Evolutionary conservation across 1,140 invertebrate species (phyloP).

Genomic region (Leucophenga varia): DNA sequence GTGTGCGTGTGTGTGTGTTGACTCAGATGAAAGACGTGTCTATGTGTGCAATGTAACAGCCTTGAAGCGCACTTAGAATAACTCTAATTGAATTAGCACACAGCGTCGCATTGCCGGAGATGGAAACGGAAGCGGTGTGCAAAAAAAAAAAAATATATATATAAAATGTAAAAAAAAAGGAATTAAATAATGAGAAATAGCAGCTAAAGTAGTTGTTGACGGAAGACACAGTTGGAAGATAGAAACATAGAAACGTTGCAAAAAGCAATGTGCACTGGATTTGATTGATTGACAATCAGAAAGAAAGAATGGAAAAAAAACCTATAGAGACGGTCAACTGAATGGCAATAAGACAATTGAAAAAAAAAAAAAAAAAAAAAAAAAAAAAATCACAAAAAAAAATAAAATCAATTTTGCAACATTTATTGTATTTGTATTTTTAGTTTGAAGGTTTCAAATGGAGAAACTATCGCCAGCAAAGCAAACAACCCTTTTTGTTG

Average conservation of each 20-base stretch:
- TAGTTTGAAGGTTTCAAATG: neutral
- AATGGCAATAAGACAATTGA: no score
- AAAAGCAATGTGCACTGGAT: slow-evolving; percentile 17
- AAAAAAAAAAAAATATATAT: slow-evolving; percentile 17
- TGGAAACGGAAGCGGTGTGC: slow-evolving; percentile 20
- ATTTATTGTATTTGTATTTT: slow-evolving; percentile 13
- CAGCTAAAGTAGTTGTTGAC: no score
- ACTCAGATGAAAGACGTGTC: slow-evolving; percentile 1
- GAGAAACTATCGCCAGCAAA: no score
- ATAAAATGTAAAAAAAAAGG: slow-evolving; percentile 7
- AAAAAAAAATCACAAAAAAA: slow-evolving; percentile 16
- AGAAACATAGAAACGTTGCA: slow-evolving; percentile 2
- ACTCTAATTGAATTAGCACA: slow-evolving; percentile 51
- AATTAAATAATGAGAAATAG: slow-evolving; percentile 3
- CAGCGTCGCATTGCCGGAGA: no score
- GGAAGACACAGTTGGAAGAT: no score
- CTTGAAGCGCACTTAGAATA: slow-evolving; percentile 44
- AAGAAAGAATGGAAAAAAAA: neutral
- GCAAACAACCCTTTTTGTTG: no score
- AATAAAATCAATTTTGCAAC: slow-evolving; percentile 35
- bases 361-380: no score
- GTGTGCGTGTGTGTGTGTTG: slow-evolving; percentile 18
- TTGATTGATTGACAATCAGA: slow-evolving; percentile 34
- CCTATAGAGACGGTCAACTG: no score
- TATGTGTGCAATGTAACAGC: slow-evolving; percentile 12